Evolutionary conservation across 2,888 invertebrate genomes (phyloP).

Genomic region (Gisinianus flammeolus): DNA sequence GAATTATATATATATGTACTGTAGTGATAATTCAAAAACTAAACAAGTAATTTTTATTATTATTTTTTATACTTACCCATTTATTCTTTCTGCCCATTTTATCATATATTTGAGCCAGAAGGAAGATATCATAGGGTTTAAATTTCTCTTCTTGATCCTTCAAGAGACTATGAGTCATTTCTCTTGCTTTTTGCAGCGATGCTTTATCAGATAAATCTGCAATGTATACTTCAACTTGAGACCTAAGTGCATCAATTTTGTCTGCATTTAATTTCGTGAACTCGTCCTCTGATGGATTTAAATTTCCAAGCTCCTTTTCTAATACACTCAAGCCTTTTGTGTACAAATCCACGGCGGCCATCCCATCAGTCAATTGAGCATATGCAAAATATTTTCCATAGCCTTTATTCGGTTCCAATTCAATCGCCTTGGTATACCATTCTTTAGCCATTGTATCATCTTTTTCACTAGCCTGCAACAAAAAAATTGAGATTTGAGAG

Average conservation of each 20-base stretch:
- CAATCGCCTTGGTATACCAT: conserved; percentile 37
- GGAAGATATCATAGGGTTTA: conserved; percentile 24
- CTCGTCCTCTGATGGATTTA: conserved; percentile 10
- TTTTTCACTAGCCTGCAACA: conserved; percentile 20
- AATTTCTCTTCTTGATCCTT: conserved; percentile 16
- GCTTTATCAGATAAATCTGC: conserved; percentile 1
- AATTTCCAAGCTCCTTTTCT: background rate
- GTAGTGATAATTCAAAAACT: background rate
- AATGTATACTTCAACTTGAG: conserved; percentile 30
- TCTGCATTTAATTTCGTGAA: conserved; percentile 27
- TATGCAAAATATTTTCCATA: conserved; percentile 35
- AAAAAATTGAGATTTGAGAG: background rate
- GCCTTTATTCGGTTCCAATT: conserved; percentile 36
- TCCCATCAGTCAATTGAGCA: conserved; percentile 30
- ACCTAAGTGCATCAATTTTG: conserved; percentile 25
- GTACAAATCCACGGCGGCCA: background rate
- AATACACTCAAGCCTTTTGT: conserved; percentile 27
- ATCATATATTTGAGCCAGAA: conserved; percentile 34
- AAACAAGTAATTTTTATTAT: background rate
- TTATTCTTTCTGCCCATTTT: conserved; percentile 28
- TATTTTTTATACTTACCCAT: conserved; percentile 25
- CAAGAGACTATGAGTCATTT: conserved; percentile 1
- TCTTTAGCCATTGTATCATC: conserved; percentile 24
- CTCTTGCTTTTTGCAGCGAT: conserved; percentile 32
- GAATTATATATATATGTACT: background rate